Conservation (phyloP, 2,888 invertebrate species). For the Noctuana brunneofusca region DNA sequence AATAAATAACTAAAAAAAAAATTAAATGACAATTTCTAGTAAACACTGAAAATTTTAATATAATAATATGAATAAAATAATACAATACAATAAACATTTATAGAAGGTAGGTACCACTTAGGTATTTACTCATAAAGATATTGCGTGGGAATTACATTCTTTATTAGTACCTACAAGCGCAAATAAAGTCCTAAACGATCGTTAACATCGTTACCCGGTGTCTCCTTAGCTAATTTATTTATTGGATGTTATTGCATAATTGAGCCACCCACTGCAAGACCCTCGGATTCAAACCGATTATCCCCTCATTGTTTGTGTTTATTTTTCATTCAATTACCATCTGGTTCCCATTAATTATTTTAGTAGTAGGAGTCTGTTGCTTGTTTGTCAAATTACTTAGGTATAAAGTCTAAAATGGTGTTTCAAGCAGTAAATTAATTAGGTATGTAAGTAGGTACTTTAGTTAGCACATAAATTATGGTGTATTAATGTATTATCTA, state of each 20-base stretch:
- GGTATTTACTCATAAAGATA: no score
- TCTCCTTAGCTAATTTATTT: slow-evolving; percentile 53
- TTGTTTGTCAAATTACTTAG: background rate
- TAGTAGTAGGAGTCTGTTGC: slow-evolving; percentile 54
- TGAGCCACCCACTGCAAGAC: slow-evolving; percentile 75
- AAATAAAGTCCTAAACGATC: slow-evolving; percentile 15
- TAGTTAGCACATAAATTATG: background rate
- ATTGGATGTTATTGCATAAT: slow-evolving; percentile 76
- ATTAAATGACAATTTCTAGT: no score
- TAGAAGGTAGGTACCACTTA: no score
- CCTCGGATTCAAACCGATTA: slow-evolving; percentile 62
- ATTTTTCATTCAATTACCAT: slow-evolving; percentile 74
- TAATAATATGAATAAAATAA: no score
- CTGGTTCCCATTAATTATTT: slow-evolving; percentile 57
- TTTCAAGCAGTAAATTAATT: background rate
- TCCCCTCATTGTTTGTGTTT: slow-evolving; percentile 61
- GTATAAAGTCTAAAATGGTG: background rate
- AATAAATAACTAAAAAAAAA: no score
- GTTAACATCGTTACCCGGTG: slow-evolving; percentile 24
- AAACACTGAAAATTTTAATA: no score
- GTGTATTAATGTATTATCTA: no score
- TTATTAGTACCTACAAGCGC: slow-evolving; percentile 27
- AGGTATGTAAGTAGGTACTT: no score
- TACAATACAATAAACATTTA: no score
- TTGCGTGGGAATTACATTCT: slow-evolving; percentile 20